These are phyloP conservation scores for Sparus aurata DNA, from an alignment of 2,797 vertebrate genomes.

Conservation along the genomic window DNA sequence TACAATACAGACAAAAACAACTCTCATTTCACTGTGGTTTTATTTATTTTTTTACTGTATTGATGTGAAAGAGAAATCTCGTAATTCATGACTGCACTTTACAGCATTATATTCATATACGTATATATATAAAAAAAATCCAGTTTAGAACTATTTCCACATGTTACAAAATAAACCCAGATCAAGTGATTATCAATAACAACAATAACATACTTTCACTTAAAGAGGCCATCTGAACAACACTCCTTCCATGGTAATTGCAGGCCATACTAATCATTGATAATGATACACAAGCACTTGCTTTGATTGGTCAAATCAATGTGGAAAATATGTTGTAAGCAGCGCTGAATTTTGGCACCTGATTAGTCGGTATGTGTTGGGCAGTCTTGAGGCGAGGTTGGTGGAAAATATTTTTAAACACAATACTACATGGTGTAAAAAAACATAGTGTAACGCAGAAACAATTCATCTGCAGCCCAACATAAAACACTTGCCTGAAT, in stretches of 20 bases:
- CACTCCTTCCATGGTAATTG: slow-evolving; percentile 66
- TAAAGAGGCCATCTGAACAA: slow-evolving; percentile 82
- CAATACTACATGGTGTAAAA: slow-evolving; percentile 22
- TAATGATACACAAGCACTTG: slow-evolving; percentile 53
- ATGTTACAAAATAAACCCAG: slow-evolving; percentile 83
- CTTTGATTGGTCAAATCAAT: slow-evolving; percentile 47
- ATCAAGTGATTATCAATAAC: slow-evolving; percentile 79
- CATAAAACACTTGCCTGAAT: slow-evolving; percentile 24
- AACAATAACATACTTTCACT: slow-evolving; percentile 81
- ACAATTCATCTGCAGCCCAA: slow-evolving; percentile 40
- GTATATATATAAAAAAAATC: slow-evolving; percentile 82
- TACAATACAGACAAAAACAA: neutral
- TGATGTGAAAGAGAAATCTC: slow-evolving; percentile 84
- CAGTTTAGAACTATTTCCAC: slow-evolving; percentile 78
- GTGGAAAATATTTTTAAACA: slow-evolving; percentile 27
- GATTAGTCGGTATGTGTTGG: slow-evolving; percentile 33
- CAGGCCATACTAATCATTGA: slow-evolving; percentile 54
- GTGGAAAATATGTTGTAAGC: slow-evolving; percentile 41
- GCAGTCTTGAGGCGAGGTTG: slow-evolving; percentile 1
- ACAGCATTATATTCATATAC: slow-evolving; percentile 85
- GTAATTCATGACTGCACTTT: slow-evolving; percentile 83
- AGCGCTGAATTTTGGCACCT: slow-evolving; percentile 68
- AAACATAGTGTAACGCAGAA: slow-evolving; percentile 31
- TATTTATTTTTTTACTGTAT: slow-evolving; percentile 78
- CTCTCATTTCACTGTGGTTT: slow-evolving; percentile 60